Conservation (phyloP, 2,113 vertebrate genomes). For the Rhipidura dahli region DNA sequence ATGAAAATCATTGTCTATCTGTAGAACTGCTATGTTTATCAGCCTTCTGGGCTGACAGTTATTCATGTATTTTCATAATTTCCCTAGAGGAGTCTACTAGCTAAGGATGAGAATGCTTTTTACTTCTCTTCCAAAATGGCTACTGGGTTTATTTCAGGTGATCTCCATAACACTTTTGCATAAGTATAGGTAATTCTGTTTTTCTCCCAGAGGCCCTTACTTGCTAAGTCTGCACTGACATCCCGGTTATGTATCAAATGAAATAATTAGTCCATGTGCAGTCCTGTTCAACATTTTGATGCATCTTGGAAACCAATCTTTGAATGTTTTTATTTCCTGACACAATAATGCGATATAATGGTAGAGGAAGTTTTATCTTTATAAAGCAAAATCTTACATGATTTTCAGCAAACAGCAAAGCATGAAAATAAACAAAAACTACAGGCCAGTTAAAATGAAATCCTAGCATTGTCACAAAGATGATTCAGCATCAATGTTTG, state of each 20-base stretch:
- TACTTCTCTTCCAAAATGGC: neutral
- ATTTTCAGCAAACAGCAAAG: neutral
- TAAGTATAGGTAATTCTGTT: neutral
- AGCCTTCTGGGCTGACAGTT: neutral
- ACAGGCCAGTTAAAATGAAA: neutral
- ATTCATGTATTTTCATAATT: neutral
- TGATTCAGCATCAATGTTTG: neutral
- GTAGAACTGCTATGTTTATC: neutral
- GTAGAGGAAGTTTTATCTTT: neutral
- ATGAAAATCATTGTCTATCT: neutral
- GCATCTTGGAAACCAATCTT: neutral
- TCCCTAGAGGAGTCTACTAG: neutral
- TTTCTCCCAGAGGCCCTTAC: neutral
- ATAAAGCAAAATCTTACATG: neutral
- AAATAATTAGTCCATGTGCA: neutral
- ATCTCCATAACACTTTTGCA: neutral
- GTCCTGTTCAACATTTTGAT: neutral
- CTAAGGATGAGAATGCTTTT: neutral
- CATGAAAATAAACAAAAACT: neutral
- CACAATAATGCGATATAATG: neutral
- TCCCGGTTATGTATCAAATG: neutral
- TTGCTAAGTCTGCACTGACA: neutral
- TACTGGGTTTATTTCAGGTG: neutral
- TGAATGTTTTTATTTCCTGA: neutral
- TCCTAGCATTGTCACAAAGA: neutral